These are phyloP conservation scores for Malurus alboscapulatus DNA, from an alignment of 2,113 vertebrate species.

Conservation along the genomic window DNA sequence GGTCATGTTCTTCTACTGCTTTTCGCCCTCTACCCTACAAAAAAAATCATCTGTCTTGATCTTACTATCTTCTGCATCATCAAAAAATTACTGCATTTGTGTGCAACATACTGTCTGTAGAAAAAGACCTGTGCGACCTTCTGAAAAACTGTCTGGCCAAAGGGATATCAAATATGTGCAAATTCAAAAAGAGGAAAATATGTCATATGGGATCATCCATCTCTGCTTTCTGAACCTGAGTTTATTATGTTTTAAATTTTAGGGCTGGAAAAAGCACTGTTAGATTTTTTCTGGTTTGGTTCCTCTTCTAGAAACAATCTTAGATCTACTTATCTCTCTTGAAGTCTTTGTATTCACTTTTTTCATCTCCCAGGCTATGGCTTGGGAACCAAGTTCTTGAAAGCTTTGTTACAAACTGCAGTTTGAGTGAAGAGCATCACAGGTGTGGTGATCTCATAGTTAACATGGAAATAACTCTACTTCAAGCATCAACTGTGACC, in stretches of 20 bases:
- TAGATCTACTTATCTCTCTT: not conserved
- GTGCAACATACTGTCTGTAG: not conserved
- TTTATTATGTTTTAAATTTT: not conserved
- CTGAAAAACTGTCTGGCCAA: not conserved
- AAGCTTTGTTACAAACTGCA: not conserved
- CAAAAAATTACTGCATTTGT: conserved; percentile 18
- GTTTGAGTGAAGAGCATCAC: not conserved
- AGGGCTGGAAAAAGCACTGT: fast-evolving
- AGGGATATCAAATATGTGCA: not conserved
- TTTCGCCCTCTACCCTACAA: not conserved
- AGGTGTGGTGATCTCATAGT: not conserved
- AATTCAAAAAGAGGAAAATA: not conserved
- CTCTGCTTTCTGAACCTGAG: not conserved
- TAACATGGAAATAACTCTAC: not conserved
- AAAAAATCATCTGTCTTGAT: conserved; percentile 13
- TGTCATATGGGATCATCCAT: not conserved
- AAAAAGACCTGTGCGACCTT: not conserved
- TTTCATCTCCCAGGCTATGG: not conserved
- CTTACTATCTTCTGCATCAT: not conserved
- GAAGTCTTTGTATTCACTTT: not conserved
- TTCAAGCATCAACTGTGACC: not conserved
- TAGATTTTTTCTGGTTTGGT: not conserved
- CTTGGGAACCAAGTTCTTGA: not conserved
- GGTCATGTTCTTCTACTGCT: not conserved
- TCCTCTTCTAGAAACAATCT: not conserved